These are phyloP conservation scores for Allacma fusca DNA, from an alignment of 2,888 invertebrate genomes.

Conservation along the genomic window DNA sequence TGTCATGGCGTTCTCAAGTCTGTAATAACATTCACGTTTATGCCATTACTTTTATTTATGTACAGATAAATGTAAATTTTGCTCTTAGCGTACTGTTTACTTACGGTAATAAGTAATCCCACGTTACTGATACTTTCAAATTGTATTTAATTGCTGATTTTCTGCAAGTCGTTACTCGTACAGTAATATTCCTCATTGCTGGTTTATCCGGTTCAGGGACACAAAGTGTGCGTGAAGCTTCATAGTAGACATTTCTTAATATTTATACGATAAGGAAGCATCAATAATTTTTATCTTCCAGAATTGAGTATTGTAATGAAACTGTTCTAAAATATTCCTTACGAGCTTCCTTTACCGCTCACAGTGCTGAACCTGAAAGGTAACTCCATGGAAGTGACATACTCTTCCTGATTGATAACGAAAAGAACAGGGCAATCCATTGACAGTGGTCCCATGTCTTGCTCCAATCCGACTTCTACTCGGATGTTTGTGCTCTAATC, in stretches of 20 bases:
- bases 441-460: slow-evolving; percentile 17
- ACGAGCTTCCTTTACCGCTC: background rate
- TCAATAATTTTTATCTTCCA: too few relatives aligned
- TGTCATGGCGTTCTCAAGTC: slow-evolving; percentile 21
- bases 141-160: background rate
- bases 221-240: slow-evolving; percentile 51
- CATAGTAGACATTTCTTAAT: slow-evolving; percentile 44
- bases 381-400: slow-evolving; percentile 40
- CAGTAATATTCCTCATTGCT: slow-evolving; percentile 33
- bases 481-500: slow-evolving; percentile 51
- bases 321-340: background rate
- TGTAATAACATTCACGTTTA: background rate
- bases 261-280: too few relatives aligned
- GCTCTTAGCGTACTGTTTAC: background rate
- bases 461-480: slow-evolving; percentile 53
- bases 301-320: too few relatives aligned
- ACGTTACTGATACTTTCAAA: slow-evolving; percentile 21
- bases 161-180: slow-evolving; percentile 39
- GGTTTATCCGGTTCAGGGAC: slow-evolving; percentile 32
- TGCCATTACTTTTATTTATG: background rate
- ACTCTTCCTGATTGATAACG: slow-evolving; percentile 40
- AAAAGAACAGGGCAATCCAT: slow-evolving; percentile 44
- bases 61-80: background rate
- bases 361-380: slow-evolving; percentile 44
- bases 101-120: slow-evolving; percentile 38